These are phyloP conservation scores for Oasisia sp. DNA, from an alignment of 2,888 invertebrate species.

Conservation along the genomic window DNA sequence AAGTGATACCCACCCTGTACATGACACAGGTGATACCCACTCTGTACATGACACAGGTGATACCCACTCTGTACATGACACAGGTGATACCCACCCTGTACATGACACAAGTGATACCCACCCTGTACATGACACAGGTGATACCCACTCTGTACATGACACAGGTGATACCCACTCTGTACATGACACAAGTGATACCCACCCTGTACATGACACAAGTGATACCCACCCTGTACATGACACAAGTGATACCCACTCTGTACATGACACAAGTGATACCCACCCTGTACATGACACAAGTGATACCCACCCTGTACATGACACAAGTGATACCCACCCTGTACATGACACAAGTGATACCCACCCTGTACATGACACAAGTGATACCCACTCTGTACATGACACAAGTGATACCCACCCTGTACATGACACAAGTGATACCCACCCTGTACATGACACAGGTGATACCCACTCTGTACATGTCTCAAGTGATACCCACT, in stretches of 20 bases:
- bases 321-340: conserved; percentile 78
- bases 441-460: conserved; percentile 94
- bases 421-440: conserved; percentile 86
- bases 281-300: conserved; percentile 97
- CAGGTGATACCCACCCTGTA: conserved; percentile 82
- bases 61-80: conserved; percentile 91
- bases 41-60: conserved; percentile 91
- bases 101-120: conserved; percentile 79
- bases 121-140: conserved; percentile 94
- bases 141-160: conserved; percentile 89
- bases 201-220: conserved; percentile 97
- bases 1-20: conserved; percentile 83
- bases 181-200: conserved; percentile 80
- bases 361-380: conserved; percentile 96
- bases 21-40: conserved; percentile 80
- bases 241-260: conserved; percentile 78
- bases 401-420: conserved; percentile 76
- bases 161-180: conserved; percentile 80
- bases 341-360: conserved; percentile 83
- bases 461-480: conserved; percentile 85
- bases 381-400: conserved; percentile 87
- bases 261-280: conserved; percentile 83
- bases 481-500: conserved; percentile 82
- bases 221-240: conserved; percentile 88
- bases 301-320: conserved; percentile 86